Evolutionary conservation across 2,113 vertebrate species (phyloP).

Genomic region (Corythornis vintsioides): DNA sequence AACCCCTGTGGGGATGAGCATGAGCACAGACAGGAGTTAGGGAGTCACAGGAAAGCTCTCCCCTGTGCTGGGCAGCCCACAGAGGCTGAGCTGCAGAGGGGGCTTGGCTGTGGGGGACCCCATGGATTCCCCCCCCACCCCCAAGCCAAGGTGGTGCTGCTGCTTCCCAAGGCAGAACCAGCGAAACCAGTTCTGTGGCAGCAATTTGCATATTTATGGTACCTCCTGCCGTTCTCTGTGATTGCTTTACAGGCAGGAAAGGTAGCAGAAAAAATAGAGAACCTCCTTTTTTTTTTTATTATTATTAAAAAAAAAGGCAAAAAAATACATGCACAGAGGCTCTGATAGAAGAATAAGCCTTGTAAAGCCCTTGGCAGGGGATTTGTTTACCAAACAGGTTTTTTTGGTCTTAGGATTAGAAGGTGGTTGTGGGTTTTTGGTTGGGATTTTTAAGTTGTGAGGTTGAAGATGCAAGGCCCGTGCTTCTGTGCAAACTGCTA

Average conservation of each 20-base stretch:
- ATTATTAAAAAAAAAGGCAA: slow-evolving; percentile 25
- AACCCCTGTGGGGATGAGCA: neutral
- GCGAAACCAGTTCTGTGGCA: slow-evolving; percentile 79
- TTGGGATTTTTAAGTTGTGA: slow-evolving; percentile 26
- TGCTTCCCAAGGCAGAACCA: slow-evolving; percentile 77
- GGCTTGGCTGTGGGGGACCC: neutral
- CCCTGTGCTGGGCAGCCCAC: neutral
- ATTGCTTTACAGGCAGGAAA: slow-evolving; percentile 82
- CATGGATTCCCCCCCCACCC: neutral
- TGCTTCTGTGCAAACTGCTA: slow-evolving; percentile 27
- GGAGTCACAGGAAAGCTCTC: neutral
- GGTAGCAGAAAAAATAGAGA: slow-evolving; percentile 79
- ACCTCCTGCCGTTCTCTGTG: slow-evolving; percentile 81
- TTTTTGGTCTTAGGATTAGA: slow-evolving; percentile 49
- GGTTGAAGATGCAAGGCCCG: neutral
- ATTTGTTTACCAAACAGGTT: slow-evolving; percentile 58
- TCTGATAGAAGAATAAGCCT: slow-evolving; percentile 61
- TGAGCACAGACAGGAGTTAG: rapidly evolving
- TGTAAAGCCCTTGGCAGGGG: slow-evolving; percentile 33
- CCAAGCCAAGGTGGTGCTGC: neutral
- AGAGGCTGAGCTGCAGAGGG: neutral
- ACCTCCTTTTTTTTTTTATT: slow-evolving; percentile 8
- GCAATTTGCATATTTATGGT: slow-evolving; percentile 84
- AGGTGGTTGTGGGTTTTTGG: neutral
- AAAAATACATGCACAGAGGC: slow-evolving; percentile 32